These are phyloP conservation scores for Drosophila virilis DNA, from an alignment of 1,140 invertebrate genomes.

Conservation along the genomic window DNA sequence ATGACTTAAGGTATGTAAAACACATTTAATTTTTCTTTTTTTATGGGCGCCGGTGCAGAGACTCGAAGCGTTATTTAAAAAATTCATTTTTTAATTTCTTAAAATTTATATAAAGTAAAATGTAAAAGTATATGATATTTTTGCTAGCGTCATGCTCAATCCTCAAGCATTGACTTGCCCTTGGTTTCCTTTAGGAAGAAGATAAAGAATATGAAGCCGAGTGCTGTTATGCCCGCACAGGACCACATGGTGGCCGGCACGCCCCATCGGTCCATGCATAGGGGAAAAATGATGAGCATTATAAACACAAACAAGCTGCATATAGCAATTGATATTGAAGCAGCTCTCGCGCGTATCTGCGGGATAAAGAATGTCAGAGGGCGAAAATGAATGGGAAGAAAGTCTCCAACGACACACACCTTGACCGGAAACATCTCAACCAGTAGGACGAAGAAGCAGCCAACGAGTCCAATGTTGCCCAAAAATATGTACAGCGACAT, in stretches of 20 bases:
- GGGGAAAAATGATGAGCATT: conserved; percentile 66
- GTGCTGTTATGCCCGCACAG: conserved; percentile 49
- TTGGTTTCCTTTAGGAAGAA: conserved; percentile 75
- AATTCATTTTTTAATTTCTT: background rate
- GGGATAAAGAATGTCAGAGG: background rate
- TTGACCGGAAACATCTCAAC: conserved; percentile 73
- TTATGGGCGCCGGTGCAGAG: too few species aligned
- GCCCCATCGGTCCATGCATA: conserved; percentile 64
- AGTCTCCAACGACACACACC: conserved; percentile 25
- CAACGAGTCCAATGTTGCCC: conserved; percentile 69
- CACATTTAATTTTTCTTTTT: too few species aligned
- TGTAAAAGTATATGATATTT: too few species aligned
- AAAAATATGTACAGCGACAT: conserved; percentile 72
- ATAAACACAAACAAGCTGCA: conserved; percentile 66
- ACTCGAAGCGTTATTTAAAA: too few species aligned
- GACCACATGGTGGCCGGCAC: conserved; percentile 74
- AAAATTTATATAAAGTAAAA: background rate
- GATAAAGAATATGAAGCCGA: conserved; percentile 56
- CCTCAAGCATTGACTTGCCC: conserved; percentile 74
- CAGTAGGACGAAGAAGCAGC: conserved; percentile 70
- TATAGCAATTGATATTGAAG: conserved; percentile 57
- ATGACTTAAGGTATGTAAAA: too few species aligned
- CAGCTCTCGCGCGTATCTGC: conserved; percentile 66
- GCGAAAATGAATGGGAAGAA: background rate
- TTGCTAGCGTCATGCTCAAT: conserved; percentile 27